These are phyloP conservation scores for Caranx melampygus DNA, from an alignment of 2,113 vertebrate species.

Conservation along the genomic window DNA sequence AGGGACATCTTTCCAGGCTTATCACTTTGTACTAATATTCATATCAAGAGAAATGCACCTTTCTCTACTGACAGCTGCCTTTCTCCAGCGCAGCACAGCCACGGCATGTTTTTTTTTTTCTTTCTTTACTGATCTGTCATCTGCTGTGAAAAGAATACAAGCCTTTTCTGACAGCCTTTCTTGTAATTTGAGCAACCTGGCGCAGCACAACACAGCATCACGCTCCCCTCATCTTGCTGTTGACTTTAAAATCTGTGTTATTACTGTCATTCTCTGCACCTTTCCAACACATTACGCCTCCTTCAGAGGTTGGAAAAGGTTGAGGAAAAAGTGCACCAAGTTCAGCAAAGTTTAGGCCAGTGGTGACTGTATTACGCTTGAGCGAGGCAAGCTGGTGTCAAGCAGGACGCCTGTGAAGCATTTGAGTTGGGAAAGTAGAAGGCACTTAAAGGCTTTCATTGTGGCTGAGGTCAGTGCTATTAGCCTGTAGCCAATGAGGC, in stretches of 20 bases:
- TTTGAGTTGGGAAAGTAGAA: constrained; percentile 48
- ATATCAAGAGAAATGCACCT: constrained; percentile 28
- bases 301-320: neutral
- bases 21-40: constrained; percentile 32
- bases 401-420: constrained; percentile 36
- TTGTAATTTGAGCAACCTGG: constrained; percentile 39
- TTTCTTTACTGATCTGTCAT: constrained; percentile 34
- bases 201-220: neutral
- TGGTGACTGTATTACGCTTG: constrained; percentile 26
- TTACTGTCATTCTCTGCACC: constrained; percentile 2
- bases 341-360: constrained; percentile 12
- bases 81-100: constrained; percentile 26
- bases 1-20: constrained; percentile 20
- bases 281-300: neutral
- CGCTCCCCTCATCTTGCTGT: neutral
- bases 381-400: constrained; percentile 22
- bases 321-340: constrained; percentile 9
- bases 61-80: constrained; percentile 33
- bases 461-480: constrained; percentile 60
- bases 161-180: constrained; percentile 29
- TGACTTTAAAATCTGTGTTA: constrained; percentile 16
- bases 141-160: constrained; percentile 20
- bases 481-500: constrained; percentile 61
- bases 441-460: constrained; percentile 59
- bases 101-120: constrained; percentile 12